These are phyloP conservation scores for Sciurus niger DNA, from an alignment of 2,113 vertebrate species.

Conservation along the genomic window DNA sequence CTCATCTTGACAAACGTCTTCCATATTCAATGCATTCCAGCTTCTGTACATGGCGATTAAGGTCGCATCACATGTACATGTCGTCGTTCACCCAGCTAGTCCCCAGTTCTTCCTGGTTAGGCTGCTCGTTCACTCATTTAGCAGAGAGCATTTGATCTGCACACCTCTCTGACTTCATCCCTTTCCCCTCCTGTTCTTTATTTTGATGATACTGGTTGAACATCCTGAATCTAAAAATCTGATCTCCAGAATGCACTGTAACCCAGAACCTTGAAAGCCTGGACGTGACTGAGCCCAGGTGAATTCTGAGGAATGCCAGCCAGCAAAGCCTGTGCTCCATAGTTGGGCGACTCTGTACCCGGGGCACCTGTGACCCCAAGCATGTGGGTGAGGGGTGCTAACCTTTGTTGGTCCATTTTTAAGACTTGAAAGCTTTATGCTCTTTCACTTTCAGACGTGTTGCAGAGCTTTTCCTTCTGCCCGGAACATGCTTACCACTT, in stretches of 20 bases:
- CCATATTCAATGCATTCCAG: background rate
- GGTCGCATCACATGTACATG: background rate
- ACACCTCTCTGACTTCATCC: background rate
- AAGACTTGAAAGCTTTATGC: conserved; percentile 3
- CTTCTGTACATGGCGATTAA: background rate
- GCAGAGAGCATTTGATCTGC: background rate
- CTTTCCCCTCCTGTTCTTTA: background rate
- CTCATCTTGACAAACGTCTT: conserved; percentile 19
- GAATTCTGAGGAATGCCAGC: background rate
- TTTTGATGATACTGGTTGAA: background rate
- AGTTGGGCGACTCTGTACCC: too few species aligned
- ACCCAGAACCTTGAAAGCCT: background rate
- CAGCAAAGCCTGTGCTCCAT: background rate
- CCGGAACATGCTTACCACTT: background rate
- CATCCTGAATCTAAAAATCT: background rate
- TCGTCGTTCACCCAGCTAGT: background rate
- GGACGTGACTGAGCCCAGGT: too few species aligned
- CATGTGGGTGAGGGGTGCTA: too few species aligned
- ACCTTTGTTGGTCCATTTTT: background rate
- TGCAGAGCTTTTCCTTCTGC: background rate
- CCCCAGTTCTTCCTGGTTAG: background rate
- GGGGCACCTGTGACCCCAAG: too few species aligned
- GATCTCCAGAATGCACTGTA: background rate
- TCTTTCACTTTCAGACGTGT: background rate
- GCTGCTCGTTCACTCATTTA: background rate